Conservation (phyloP, 2,888 invertebrate species). For the Perizoma affinitatum region DNA sequence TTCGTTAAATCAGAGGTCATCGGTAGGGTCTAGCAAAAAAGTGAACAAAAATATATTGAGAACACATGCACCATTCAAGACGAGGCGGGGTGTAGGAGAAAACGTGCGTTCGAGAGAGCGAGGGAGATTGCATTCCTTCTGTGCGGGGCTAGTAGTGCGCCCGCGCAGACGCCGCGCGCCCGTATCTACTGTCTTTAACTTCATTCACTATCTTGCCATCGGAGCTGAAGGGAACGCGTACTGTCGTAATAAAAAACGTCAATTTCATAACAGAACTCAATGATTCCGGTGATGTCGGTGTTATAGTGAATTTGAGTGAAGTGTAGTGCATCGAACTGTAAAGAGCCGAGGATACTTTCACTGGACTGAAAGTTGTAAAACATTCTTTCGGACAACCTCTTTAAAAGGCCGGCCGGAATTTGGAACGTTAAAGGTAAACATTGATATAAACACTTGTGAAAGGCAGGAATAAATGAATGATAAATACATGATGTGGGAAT, state of each 20-base stretch:
- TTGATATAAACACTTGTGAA: conserved; percentile 26
- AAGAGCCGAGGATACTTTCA: conserved; percentile 81
- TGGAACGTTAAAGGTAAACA: conserved; percentile 63
- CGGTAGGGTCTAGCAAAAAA: conserved; percentile 48
- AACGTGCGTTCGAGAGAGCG: conserved; percentile 70
- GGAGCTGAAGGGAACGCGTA: conserved; percentile 41
- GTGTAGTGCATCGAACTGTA: conserved; percentile 55
- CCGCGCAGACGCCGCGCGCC: conserved; percentile 44
- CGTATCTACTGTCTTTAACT: conserved; percentile 2
- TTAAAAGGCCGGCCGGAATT: conserved; percentile 59
- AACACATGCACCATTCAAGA: conserved; percentile 72
- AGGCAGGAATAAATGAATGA: background rate
- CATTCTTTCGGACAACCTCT: conserved; percentile 79
- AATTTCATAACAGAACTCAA: conserved; percentile 46
- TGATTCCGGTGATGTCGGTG: conserved; percentile 55
- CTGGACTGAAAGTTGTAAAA: conserved; percentile 81
- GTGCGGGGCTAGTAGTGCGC: conserved; percentile 26
- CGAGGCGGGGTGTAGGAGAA: conserved; percentile 72
- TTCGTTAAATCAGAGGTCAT: conserved; percentile 42
- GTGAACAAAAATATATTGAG: conserved; percentile 57
- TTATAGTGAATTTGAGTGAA: conserved; percentile 45
- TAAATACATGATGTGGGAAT: no score
- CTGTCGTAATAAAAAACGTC: conserved; percentile 56
- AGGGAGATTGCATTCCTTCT: conserved; percentile 79
- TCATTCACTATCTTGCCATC: conserved; percentile 49